phyloP scores from a whole-genome alignment of 2,888 invertebrate genomes.

The Harmothoe impar region DNA sequence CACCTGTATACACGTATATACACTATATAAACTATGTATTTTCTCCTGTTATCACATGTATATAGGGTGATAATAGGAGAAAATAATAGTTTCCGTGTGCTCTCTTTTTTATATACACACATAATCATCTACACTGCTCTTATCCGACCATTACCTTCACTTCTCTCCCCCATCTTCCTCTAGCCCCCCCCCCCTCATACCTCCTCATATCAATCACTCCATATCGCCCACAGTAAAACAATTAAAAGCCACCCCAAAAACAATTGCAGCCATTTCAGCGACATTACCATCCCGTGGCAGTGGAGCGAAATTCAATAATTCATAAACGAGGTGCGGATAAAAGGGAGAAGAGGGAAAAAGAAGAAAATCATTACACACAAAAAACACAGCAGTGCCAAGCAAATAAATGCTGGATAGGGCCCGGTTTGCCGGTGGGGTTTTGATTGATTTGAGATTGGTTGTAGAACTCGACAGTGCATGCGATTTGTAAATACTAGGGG shows the following conservation, averaged over 20 bases:
- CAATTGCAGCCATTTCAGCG: slow-evolving; percentile 18
- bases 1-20: too few species aligned
- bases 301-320: slow-evolving; percentile 34
- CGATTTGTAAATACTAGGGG: slow-evolving; percentile 29
- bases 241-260: slow-evolving; percentile 41
- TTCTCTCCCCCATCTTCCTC: neutral
- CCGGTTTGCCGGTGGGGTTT: neutral
- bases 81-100: too few species aligned
- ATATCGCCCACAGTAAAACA: neutral
- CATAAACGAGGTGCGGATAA: slow-evolving; percentile 22
- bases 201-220: neutral
- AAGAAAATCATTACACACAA: too few species aligned
- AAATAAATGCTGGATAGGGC: neutral
- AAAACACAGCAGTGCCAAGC: neutral
- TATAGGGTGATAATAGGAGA: too few species aligned
- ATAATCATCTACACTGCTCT: too few species aligned
- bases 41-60: too few species aligned
- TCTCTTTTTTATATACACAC: too few species aligned
- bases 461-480: neutral
- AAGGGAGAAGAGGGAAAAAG: neutral
- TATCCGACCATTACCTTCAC: neutral
- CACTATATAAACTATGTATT: too few species aligned
- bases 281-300: neutral
- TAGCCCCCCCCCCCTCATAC: neutral
- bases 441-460: slow-evolving; percentile 15